Percentiles rank a stretch among this genome's conserved stretches.
phyloP scores from a whole-genome alignment of 2,797 vertebrate genomes.

The Emys orbicularis region DNA sequence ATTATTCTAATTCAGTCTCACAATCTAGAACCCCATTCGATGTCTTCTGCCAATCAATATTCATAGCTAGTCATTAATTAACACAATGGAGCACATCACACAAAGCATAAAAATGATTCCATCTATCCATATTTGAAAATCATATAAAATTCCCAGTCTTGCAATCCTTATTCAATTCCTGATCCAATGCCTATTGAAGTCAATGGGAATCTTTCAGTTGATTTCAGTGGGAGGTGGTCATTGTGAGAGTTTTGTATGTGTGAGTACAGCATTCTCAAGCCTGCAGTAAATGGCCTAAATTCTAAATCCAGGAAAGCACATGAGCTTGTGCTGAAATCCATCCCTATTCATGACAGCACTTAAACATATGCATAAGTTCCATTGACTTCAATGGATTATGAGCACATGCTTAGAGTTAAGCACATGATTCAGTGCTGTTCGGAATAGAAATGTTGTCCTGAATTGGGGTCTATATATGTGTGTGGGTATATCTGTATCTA shows the following conservation, averaged over 20 bases:
- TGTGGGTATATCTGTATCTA: too few species aligned
- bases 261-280: background rate
- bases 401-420: too few species aligned
- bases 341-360: too few species aligned
- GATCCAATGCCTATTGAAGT: background rate
- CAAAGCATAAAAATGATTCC: background rate
- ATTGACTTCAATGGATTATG: too few species aligned
- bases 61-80: background rate
- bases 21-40: background rate
- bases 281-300: background rate
- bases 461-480: too few species aligned
- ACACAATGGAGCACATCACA: background rate
- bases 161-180: background rate
- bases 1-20: background rate
- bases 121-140: background rate
- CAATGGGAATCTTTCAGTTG: accelerated
- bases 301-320: background rate
- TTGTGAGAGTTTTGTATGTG: background rate
- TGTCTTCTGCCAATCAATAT: background rate
- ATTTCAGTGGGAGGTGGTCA: accelerated
- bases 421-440: too few species aligned
- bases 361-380: too few species aligned
- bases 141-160: too few species aligned
- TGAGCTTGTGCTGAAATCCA: too few species aligned
- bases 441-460: too few species aligned